Evolutionary conservation across 2,888 invertebrate genomes (phyloP).

Genomic region (Chouioia cunea): DNA sequence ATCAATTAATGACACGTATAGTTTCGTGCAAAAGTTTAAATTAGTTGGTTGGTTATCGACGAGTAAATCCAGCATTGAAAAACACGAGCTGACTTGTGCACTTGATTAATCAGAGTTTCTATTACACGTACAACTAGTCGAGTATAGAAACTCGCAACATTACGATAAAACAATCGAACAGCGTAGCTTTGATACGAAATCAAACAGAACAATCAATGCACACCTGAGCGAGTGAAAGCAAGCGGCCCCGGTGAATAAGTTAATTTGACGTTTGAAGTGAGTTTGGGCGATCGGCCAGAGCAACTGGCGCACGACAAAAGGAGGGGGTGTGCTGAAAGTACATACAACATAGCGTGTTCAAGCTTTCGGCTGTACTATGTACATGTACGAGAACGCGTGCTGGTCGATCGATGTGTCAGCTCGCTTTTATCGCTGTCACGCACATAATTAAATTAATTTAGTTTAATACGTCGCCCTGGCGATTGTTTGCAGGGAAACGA

Average conservation of each 20-base stretch:
- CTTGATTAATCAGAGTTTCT: neutral
- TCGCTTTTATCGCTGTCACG: constrained; percentile 67
- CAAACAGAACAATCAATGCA: neutral
- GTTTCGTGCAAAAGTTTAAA: no score
- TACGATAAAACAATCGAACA: neutral
- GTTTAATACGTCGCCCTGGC: constrained; percentile 64
- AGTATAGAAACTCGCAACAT: neutral
- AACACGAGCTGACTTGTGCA: no score
- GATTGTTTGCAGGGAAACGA: constrained; percentile 66
- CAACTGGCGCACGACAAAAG: no score
- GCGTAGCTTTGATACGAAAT: constrained; percentile 13
- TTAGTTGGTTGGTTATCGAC: no score
- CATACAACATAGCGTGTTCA: no score
- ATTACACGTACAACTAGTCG: neutral
- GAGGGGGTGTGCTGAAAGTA: no score
- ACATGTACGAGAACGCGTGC: neutral
- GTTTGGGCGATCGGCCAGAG: neutral
- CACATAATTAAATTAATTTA: constrained; percentile 69
- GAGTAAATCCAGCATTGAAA: no score
- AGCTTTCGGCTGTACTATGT: no score
- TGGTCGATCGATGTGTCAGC: constrained; percentile 7
- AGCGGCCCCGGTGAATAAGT: constrained; percentile 20
- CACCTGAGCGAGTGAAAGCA: constrained; percentile 3
- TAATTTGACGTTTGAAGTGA: constrained; percentile 41
- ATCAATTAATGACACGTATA: no score